Conservation (phyloP, 2,797 vertebrate species). For the Morelia viridis region DNA sequence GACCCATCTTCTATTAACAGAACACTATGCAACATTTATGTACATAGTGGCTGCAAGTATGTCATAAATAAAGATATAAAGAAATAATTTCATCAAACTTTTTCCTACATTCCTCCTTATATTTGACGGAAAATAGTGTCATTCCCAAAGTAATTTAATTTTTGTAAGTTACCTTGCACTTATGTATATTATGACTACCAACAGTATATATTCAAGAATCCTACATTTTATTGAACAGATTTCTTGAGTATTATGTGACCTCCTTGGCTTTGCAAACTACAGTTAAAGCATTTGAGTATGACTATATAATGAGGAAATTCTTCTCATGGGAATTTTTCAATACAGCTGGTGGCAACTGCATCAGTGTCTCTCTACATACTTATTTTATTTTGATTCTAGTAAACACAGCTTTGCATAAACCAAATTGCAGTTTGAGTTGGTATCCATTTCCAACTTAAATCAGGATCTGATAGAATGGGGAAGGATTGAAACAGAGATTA, state of each 20-base stretch:
- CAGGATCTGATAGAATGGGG: not conserved
- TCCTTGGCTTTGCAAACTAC: not conserved
- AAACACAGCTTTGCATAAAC: not conserved
- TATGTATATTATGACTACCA: not conserved
- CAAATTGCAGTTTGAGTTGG: not conserved
- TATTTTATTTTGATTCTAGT: not conserved
- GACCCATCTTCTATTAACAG: not conserved
- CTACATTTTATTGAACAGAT: not conserved
- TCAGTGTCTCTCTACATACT: no score
- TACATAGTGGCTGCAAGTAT: not conserved
- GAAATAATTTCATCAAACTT: not conserved
- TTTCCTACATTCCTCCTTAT: not conserved
- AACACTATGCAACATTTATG: not conserved
- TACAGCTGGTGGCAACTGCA: no score
- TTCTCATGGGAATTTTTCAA: not conserved
- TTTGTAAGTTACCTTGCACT: not conserved
- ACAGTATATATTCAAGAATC: not conserved
- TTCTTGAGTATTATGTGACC: not conserved
- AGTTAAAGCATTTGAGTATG: not conserved
- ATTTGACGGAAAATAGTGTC: not conserved
- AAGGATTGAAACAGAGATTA: not conserved
- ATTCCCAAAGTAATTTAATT: not conserved
- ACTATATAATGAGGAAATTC: not conserved
- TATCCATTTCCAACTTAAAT: not conserved
- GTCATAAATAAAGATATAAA: not conserved